phyloP scores from a whole-genome alignment of 2,113 vertebrate genomes.

The Perca schrenkii region DNA sequence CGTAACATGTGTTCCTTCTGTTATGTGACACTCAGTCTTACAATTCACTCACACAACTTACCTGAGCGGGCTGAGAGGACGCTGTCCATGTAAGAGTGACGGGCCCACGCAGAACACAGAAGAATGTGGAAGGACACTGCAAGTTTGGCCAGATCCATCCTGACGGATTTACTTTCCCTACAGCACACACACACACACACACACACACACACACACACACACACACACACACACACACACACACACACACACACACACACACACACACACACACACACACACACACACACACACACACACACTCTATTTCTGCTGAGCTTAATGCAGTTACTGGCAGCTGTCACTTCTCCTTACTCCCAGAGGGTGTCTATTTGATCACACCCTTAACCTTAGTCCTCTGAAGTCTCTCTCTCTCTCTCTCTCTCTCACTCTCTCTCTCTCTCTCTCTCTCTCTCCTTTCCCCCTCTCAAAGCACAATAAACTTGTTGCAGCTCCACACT shows the following conservation, averaged over 20 bases:
- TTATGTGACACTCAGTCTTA: neutral
- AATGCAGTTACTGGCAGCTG: conserved; percentile 58
- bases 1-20: neutral
- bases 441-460: conserved; percentile 37
- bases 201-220: conserved; percentile 28
- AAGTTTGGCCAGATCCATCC: conserved; percentile 83
- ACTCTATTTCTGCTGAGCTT: conserved; percentile 42
- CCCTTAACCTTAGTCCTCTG: conserved; percentile 7
- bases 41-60: conserved; percentile 51
- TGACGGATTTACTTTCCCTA: conserved; percentile 59
- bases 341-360: conserved; percentile 43
- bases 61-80: conserved; percentile 86
- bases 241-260: conserved; percentile 29
- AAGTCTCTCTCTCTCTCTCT: conserved; percentile 34
- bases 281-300: conserved; percentile 23
- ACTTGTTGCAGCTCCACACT: conserved; percentile 71
- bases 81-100: conserved; percentile 81
- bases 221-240: conserved; percentile 27
- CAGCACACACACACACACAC: conserved; percentile 26
- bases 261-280: conserved; percentile 30
- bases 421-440: conserved; percentile 34
- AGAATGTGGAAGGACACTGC: conserved; percentile 88
- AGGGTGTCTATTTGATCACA: conserved; percentile 50
- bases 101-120: conserved; percentile 83
- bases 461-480: conserved; percentile 38